A percentile compares a stretch with the other conserved stretches of the same genome.
phyloP scores from a whole-genome alignment of 2,888 invertebrate genomes.

The Leptogaster cylindrica region DNA sequence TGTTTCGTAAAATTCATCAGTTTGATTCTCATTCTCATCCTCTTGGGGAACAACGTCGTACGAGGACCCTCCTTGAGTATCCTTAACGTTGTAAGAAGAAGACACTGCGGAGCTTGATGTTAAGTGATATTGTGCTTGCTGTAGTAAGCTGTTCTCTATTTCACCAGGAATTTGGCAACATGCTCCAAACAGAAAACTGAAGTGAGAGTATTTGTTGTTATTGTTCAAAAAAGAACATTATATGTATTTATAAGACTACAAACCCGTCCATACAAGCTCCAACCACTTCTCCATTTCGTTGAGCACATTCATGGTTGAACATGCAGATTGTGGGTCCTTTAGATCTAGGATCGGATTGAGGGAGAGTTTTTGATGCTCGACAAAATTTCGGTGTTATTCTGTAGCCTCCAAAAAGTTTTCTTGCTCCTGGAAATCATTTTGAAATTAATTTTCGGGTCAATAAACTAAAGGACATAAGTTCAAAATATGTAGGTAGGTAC shows the following conservation, averaged over 20 bases:
- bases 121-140: conserved; percentile 54
- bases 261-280: conserved; percentile 89
- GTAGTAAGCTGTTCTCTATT: conserved; percentile 60
- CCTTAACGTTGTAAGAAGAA: conserved; percentile 52
- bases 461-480: too few relatives aligned
- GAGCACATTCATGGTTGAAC: conserved; percentile 90
- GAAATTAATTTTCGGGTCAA: too few relatives aligned
- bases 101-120: conserved; percentile 52
- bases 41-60: conserved; percentile 28
- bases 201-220: neutral
- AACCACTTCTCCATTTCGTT: conserved; percentile 80
- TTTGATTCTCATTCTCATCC: conserved; percentile 34
- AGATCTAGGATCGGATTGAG: conserved; percentile 64
- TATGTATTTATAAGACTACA: conserved; percentile 45
- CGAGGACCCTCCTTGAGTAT: conserved; percentile 44
- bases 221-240: neutral
- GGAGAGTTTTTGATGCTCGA: conserved; percentile 72
- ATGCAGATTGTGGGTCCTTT: conserved; percentile 83
- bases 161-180: conserved; percentile 79
- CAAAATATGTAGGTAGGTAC: too few relatives aligned
- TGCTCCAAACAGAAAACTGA: conserved; percentile 81
- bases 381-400: conserved; percentile 83
- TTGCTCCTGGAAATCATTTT: conserved; percentile 60
- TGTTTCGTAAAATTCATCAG: conserved; percentile 1
- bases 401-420: conserved; percentile 85